These are phyloP conservation scores for Corella eumyota DNA, from an alignment of 23 tunicate species.

Conservation along the genomic window DNA sequence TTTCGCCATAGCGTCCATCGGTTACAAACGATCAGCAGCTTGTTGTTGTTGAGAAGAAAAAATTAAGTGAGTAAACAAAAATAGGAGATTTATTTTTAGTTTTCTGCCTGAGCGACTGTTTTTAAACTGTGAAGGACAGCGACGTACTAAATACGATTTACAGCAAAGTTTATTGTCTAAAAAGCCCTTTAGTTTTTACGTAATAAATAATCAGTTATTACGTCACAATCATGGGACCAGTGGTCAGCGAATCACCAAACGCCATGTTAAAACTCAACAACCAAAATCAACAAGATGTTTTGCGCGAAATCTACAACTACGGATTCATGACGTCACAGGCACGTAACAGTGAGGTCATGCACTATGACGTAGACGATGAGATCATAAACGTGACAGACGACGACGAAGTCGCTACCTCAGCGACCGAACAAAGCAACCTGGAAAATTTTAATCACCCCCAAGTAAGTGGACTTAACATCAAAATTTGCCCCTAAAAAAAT, in stretches of 20 bases:
- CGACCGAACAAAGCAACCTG: neutral
- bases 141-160: no score
- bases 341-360: constrained; percentile 13
- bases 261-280: constrained; percentile 1
- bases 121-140: no score
- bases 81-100: no score
- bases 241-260: neutral
- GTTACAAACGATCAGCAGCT: no score
- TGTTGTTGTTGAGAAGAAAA: no score
- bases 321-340: constrained; percentile 7
- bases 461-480: neutral
- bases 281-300: constrained; percentile 6
- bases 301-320: constrained; percentile 2
- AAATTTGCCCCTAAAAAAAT: no score
- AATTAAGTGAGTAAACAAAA: no score
- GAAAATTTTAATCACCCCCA: neutral
- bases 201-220: no score
- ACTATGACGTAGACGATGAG: constrained; percentile 71
- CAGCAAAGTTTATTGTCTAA: no score
- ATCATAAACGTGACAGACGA: constrained; percentile 74
- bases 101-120: no score
- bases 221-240: constrained; percentile 16
- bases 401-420: constrained; percentile 37
- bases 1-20: no score
- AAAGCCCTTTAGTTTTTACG: no score